Conservation (phyloP, 2,797 vertebrate species). For the Spea hammondii region DNA sequence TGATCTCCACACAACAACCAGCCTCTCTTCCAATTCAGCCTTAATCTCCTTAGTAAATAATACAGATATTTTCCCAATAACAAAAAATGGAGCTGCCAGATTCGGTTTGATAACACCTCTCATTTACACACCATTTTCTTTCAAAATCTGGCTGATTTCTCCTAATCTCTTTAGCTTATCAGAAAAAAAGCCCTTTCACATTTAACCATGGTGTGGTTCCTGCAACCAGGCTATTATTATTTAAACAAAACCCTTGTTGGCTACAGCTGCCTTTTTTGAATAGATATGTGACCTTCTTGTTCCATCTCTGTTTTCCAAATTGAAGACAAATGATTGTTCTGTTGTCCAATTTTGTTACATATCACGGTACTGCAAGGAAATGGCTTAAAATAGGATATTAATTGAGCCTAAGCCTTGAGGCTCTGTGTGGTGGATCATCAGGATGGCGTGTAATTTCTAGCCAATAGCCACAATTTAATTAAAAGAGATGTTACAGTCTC, state of each 20-base stretch:
- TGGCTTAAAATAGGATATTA: conserved; percentile 55
- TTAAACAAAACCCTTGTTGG: conserved; percentile 70
- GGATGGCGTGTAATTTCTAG: conserved; percentile 18
- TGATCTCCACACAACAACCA: conserved; percentile 94
- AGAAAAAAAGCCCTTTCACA: conserved; percentile 71
- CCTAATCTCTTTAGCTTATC: conserved; percentile 81
- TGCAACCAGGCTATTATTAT: conserved; percentile 72
- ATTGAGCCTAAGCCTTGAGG: conserved; percentile 49
- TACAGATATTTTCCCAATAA: conserved; percentile 95
- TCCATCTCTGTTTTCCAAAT: conserved; percentile 57
- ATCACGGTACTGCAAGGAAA: conserved; percentile 58
- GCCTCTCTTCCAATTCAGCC: conserved; percentile 94
- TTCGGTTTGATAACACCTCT: conserved; percentile 80
- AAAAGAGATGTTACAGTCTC: conserved; percentile 15
- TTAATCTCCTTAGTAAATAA: conserved; percentile 99
- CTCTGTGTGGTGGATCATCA: not conserved
- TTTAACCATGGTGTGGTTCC: conserved; percentile 68
- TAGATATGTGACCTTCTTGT: conserved; percentile 60
- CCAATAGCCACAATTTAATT: conserved; percentile 41
- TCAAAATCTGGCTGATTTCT: conserved; percentile 77
- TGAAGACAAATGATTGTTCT: conserved; percentile 61
- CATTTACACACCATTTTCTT: conserved; percentile 84
- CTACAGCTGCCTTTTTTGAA: conserved; percentile 67
- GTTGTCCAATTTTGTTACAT: conserved; percentile 61
- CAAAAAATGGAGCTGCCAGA: conserved; percentile 80